Percentiles rank a stretch among this genome's conserved stretches.
phyloP scores from a whole-genome alignment of 2,888 invertebrate genomes.

The Acanthococcus lagerstroemiae region DNA sequence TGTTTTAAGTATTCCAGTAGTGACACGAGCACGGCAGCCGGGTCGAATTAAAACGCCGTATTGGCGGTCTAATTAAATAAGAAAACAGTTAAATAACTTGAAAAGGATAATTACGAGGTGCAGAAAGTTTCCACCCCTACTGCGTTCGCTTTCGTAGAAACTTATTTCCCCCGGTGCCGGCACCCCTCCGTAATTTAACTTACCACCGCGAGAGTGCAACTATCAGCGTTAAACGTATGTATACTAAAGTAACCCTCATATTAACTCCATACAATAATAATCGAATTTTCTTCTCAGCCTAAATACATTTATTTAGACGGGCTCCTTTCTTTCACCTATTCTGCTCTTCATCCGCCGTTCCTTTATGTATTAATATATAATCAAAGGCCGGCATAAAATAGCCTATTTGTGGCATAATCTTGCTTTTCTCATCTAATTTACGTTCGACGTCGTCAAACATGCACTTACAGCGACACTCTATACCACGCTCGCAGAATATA shows the following conservation, averaged over 20 bases:
- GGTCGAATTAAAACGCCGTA: slow-evolving; percentile 24
- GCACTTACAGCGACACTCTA: too few relatives aligned
- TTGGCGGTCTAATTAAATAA: slow-evolving; percentile 28
- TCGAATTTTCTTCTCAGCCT: slow-evolving; percentile 15
- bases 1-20: slow-evolving; percentile 25
- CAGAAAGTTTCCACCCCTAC: slow-evolving; percentile 19
- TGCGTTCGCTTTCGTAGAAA: slow-evolving; percentile 9
- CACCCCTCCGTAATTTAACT: background rate
- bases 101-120: slow-evolving; percentile 30
- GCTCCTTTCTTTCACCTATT: background rate
- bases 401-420: slow-evolving; percentile 5
- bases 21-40: slow-evolving; percentile 10
- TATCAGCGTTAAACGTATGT: slow-evolving; percentile 16
- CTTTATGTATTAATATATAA: background rate
- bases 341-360: background rate
- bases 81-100: slow-evolving; percentile 30
- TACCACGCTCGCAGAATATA: too few relatives aligned
- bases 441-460: background rate
- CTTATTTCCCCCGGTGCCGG: background rate
- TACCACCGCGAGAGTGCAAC: slow-evolving; percentile 13
- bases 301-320: slow-evolving; percentile 23
- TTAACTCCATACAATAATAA: slow-evolving; percentile 25
- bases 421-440: background rate
- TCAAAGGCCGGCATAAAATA: slow-evolving; percentile 1
- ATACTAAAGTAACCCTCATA: slow-evolving; percentile 21